Evolutionary conservation across 2,113 vertebrate species (phyloP).

Genomic region (Poeciliopsis turrubarensis): DNA sequence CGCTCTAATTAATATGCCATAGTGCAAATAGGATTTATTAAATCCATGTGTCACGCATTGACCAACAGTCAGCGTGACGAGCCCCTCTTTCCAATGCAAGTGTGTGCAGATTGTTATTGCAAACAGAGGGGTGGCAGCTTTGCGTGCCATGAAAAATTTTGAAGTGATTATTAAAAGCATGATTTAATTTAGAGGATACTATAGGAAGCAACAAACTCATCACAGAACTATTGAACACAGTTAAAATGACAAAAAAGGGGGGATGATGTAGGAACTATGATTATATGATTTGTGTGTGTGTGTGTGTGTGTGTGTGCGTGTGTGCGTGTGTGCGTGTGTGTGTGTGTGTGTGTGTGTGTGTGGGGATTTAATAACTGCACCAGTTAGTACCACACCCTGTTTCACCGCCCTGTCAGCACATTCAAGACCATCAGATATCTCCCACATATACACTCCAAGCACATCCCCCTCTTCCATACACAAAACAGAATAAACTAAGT

Average conservation of each 20-base stretch:
- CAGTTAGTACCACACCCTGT: conserved; percentile 60
- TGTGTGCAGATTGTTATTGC: conserved; percentile 16
- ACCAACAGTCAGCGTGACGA: conserved; percentile 13
- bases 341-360: too few relatives aligned
- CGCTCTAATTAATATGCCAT: conserved; percentile 62
- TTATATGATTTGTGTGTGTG: conserved; percentile 48
- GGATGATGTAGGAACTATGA: conserved; percentile 31
- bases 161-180: not conserved
- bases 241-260: conserved; percentile 29
- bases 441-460: not conserved
- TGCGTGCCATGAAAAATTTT: conserved; percentile 13
- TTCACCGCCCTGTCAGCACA: conserved; percentile 64
- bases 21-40: conserved; percentile 61
- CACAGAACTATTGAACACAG: not conserved
- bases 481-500: conserved; percentile 5
- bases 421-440: conserved; percentile 41
- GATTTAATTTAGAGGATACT: conserved; percentile 4
- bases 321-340: not conserved
- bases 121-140: conserved; percentile 8
- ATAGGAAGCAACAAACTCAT: not conserved
- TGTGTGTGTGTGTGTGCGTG: too few relatives aligned
- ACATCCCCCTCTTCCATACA: not conserved
- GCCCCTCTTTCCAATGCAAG: not conserved
- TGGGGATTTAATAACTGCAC: conserved; percentile 31
- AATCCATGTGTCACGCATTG: conserved; percentile 54